Evolutionary conservation across 1,140 invertebrate genomes (phyloP).

Genomic region (Drosophila ananassae): DNA sequence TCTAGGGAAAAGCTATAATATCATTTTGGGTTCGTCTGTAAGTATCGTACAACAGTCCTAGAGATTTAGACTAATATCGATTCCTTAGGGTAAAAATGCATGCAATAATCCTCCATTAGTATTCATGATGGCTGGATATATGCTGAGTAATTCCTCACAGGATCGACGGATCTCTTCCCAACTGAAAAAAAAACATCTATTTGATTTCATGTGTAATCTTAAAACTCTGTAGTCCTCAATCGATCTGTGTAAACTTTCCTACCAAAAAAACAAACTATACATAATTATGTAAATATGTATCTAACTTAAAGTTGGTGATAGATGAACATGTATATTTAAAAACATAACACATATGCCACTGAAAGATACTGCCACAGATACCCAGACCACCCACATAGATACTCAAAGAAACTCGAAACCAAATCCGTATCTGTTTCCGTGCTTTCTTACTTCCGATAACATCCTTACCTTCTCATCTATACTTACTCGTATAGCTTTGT

Average conservation of each 20-base stretch:
- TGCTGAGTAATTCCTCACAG: background rate
- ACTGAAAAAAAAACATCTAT: constrained; percentile 1
- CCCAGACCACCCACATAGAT: constrained; percentile 16
- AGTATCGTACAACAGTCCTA: background rate
- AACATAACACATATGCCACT: constrained; percentile 24
- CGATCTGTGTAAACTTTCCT: constrained; percentile 10
- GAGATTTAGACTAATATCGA: background rate
- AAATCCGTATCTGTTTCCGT: constrained; percentile 11
- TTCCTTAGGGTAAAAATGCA: constrained; percentile 9
- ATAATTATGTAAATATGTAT: constrained; percentile 37
- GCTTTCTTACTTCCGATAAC: constrained; percentile 61
- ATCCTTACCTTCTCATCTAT: constrained; percentile 20
- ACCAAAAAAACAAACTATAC: background rate
- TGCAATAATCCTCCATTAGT: constrained; percentile 7
- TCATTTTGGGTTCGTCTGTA: constrained; percentile 2
- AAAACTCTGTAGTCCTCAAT: background rate
- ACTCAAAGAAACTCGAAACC: constrained; percentile 20
- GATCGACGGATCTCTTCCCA: background rate
- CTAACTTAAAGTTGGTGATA: constrained; percentile 46
- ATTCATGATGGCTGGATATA: background rate
- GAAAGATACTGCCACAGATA: constrained; percentile 20
- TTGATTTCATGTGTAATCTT: background rate
- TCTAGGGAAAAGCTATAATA: constrained; percentile 16
- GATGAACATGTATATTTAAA: constrained; percentile 32
- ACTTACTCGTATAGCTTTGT: constrained; percentile 65